Conservation (phyloP, 2,797 vertebrate genomes). For the Silurus lanzhouensis region DNA sequence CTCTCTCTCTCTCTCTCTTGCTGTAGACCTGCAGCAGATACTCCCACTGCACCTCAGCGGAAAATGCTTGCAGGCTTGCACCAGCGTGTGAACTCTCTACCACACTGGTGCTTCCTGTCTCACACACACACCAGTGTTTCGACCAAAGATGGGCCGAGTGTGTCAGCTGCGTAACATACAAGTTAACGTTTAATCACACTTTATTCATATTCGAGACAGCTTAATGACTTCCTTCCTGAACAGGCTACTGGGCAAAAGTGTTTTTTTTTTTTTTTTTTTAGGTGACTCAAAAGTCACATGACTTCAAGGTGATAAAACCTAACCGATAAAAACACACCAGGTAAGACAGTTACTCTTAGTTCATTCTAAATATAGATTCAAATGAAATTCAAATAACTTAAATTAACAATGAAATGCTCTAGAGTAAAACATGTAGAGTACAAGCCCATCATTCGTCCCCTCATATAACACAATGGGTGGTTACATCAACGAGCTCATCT, state of each 20-base stretch:
- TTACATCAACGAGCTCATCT: background rate
- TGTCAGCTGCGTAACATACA: background rate
- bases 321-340: background rate
- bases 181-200: constrained; percentile 45
- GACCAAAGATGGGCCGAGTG: background rate
- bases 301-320: background rate
- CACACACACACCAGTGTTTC: background rate
- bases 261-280: background rate
- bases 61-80: constrained; percentile 44
- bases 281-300: background rate
- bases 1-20: background rate
- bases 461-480: background rate
- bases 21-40: constrained; percentile 45
- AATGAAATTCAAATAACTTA: background rate
- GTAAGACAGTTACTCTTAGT: background rate
- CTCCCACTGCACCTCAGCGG: constrained; percentile 48
- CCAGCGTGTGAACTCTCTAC: constrained; percentile 8
- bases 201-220: background rate
- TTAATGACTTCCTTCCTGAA: background rate
- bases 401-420: background rate
- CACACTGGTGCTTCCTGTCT: constrained; percentile 35
- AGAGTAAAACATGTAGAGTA: background rate
- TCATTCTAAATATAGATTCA: background rate
- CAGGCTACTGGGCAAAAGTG: background rate
- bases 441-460: too few species aligned